These are phyloP conservation scores for Ophthalmolycus amberensis DNA, from an alignment of 2,113 vertebrate genomes.

Conservation along the genomic window DNA sequence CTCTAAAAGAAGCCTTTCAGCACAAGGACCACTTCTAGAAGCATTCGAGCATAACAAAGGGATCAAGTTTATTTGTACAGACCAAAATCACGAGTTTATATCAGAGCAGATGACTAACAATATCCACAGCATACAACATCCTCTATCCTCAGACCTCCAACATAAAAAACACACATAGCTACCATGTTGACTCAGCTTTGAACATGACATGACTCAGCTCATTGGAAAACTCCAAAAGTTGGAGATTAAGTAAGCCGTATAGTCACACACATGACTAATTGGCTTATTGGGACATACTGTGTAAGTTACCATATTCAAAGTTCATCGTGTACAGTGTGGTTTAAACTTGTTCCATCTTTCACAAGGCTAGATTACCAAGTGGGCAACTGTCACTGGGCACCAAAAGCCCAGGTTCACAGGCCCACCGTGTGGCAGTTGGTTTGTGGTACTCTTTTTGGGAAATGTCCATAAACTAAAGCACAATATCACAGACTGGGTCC, in stretches of 20 bases:
- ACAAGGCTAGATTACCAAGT: not conserved
- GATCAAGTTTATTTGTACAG: not conserved
- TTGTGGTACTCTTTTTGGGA: not conserved
- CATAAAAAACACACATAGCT: not conserved
- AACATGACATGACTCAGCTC: constrained; percentile 32
- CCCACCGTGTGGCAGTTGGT: not conserved
- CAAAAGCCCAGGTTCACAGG: not conserved
- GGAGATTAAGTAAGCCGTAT: constrained; percentile 11
- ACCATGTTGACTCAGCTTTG: constrained; percentile 10
- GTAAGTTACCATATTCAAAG: not conserved
- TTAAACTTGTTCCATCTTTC: not conserved
- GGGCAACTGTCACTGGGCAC: not conserved
- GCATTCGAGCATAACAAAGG: not conserved
- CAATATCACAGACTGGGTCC: not conserved
- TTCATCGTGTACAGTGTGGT: not conserved
- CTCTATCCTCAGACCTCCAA: not conserved
- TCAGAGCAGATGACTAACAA: not conserved
- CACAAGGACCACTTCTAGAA: not conserved
- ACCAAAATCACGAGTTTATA: not conserved
- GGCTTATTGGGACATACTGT: not conserved
- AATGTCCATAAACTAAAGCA: not conserved
- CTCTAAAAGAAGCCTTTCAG: not conserved
- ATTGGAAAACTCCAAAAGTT: constrained; percentile 18
- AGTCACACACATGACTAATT: constrained; percentile 38
- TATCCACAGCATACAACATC: not conserved